A percentile compares a stretch with the other conserved stretches of the same genome.
Evolutionary conservation across 2,797 vertebrate species (phyloP).

Genomic region (Chrysolophus pictus): DNA sequence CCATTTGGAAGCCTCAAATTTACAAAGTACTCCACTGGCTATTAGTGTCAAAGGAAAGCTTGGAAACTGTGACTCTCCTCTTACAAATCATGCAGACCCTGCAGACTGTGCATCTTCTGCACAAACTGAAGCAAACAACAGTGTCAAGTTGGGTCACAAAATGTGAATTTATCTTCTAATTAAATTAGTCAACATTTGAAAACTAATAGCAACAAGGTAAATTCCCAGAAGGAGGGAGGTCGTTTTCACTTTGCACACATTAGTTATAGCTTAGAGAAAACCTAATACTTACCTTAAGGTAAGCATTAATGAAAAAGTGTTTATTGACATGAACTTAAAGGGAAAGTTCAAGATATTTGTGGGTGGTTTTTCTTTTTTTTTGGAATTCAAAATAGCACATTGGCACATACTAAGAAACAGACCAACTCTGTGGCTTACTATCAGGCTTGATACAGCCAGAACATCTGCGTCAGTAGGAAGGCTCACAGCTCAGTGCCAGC

Average conservation of each 20-base stretch:
- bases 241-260: background rate
- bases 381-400: background rate
- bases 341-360: background rate
- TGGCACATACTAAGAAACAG: background rate
- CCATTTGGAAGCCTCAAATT: background rate
- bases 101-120: background rate
- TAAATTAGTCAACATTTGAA: background rate
- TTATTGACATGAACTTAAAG: background rate
- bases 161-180: background rate
- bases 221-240: background rate
- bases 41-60: background rate
- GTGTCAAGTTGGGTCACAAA: accelerated
- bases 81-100: background rate
- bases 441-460: background rate
- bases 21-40: background rate
- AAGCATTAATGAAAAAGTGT: background rate
- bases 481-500: background rate
- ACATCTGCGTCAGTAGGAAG: background rate
- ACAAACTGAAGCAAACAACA: background rate
- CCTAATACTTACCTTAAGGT: background rate
- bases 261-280: background rate
- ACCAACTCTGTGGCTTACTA: background rate
- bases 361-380: background rate
- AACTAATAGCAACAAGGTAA: background rate
- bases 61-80: background rate